A percentile compares a stretch with the other conserved stretches of the same genome.
Conservation (phyloP, 2,797 vertebrate genomes). For the Phataginus tricuspis region DNA sequence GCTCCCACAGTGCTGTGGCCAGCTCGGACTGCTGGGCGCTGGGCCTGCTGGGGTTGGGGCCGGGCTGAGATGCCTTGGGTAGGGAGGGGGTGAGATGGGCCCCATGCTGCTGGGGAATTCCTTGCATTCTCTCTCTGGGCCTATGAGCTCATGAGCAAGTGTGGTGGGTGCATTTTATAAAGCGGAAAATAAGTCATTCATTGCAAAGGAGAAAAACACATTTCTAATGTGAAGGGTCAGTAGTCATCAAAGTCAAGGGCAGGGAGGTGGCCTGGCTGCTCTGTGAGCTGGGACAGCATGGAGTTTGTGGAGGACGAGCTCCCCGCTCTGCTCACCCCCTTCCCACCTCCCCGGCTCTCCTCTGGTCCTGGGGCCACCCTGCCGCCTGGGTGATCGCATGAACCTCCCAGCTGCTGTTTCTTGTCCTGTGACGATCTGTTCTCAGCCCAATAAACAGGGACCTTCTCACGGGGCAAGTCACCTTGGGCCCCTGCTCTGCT, state of each 20-base stretch:
- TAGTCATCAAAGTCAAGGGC: background rate
- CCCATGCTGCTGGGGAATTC: conserved; percentile 63
- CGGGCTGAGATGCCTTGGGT: conserved; percentile 5
- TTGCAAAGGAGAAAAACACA: conserved; percentile 30
- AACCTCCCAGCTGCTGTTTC: background rate
- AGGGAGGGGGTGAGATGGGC: background rate
- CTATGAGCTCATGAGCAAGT: conserved; percentile 63
- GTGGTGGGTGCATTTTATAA: conserved; percentile 66
- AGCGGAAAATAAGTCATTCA: conserved; percentile 67
- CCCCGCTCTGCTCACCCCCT: rapidly evolving
- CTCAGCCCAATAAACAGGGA: background rate
- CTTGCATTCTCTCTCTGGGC: conserved; percentile 57
- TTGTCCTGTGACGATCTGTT: rapidly evolving
- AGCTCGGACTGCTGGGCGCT: background rate
- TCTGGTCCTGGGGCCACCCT: rapidly evolving
- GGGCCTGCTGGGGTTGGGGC: conserved; percentile 21
- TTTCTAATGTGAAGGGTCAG: background rate
- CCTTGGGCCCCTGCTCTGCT: background rate
- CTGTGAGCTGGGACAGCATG: rapidly evolving
- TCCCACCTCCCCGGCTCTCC: background rate
- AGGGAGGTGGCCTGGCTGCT: background rate
- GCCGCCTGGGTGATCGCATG: rapidly evolving
- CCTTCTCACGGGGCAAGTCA: rapidly evolving
- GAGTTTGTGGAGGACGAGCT: background rate
- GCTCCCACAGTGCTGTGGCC: background rate